Base-by-base conservation (phyloP, 2,888 invertebrate genomes). In the Philopedon plagiatum region DNA sequence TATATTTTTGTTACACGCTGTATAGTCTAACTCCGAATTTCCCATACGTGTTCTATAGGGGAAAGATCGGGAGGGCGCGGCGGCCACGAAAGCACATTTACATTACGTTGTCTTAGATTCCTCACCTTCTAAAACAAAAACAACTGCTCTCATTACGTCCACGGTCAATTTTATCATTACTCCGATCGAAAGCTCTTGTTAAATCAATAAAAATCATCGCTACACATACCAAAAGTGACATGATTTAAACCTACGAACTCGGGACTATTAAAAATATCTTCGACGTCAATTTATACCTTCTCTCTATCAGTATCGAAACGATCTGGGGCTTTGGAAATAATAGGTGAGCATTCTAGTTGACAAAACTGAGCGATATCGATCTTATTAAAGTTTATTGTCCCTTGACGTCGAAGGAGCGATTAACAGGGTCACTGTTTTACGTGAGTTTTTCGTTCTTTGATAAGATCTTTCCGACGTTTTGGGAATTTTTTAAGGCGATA, bases 341-440 rank as follows among this genome's bases (percentile, higher is more conserved):
- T 73, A 73, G 73, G 56, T 73, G 73, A 73, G 73, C 73, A 73
- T 73, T 73, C 60, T 69, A 37, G 73, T 73, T 73, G 73, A 73
- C 73, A 69, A 73, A 63, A 73, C 73, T 73, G 65, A 56, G 46
- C 64, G 73, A 73, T 73, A 73, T 70, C 69, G 73, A 73, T 63
- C 72, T 68, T 13, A 54, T 9, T 26, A 69, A 57, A 56, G 73
- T 73, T 73, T 69, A 73, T 69, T 73, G 73, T 69, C 69, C 73
- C 32, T 72, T 21, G 15, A 15, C 19, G 57, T 72, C 29, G 15
- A 15, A n/a, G 57, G 44, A n/a, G 51, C 61, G 65, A 71, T 71
- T 67, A 71, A 56, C 62, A 72, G 62, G 67, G 72, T 63, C 63
- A 64, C 64, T 56, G 66, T 65, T 71, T 71, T 62, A 54, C 68